These are phyloP conservation scores for Amblyopsis rosae DNA, from an alignment of 2,113 vertebrate genomes.

Conservation along the genomic window DNA sequence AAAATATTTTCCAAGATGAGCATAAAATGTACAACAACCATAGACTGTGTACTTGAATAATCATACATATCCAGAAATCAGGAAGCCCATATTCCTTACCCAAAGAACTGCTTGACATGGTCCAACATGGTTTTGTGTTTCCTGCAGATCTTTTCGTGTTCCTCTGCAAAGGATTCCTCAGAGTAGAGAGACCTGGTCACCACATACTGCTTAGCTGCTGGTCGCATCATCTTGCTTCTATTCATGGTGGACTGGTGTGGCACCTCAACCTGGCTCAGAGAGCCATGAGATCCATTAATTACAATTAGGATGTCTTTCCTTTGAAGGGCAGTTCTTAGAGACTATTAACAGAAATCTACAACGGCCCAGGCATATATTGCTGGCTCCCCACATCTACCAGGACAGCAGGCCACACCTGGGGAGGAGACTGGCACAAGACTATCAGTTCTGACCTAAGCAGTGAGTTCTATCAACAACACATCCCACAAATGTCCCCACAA, in stretches of 20 bases:
- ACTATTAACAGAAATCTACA: constrained; percentile 47
- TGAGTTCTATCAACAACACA: background rate
- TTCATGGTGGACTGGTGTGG: constrained; percentile 14
- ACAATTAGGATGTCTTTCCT: constrained; percentile 50
- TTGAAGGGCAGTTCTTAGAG: constrained; percentile 58
- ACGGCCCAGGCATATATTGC: constrained; percentile 43
- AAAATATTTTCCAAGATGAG: constrained; percentile 1
- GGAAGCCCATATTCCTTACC: constrained; percentile 74
- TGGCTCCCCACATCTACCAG: constrained; percentile 33
- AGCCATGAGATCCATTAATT: constrained; percentile 37
- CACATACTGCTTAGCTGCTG: constrained; percentile 76
- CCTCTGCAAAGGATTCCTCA: constrained; percentile 79
- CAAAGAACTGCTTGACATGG: constrained; percentile 80
- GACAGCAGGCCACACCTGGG: constrained; percentile 8
- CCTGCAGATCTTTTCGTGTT: constrained; percentile 82
- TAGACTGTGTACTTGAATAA: background rate
- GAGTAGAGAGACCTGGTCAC: constrained; percentile 88
- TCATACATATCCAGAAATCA: background rate
- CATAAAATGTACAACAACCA: background rate
- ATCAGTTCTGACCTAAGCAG: constrained; percentile 9
- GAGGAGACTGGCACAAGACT: background rate
- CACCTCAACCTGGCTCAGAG: constrained; percentile 46
- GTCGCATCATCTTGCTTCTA: background rate
- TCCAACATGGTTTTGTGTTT: constrained; percentile 82
- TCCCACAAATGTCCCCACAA: background rate